Evolutionary conservation across 2,888 invertebrate species (phyloP).

Genomic region (Deilephila porcellus): DNA sequence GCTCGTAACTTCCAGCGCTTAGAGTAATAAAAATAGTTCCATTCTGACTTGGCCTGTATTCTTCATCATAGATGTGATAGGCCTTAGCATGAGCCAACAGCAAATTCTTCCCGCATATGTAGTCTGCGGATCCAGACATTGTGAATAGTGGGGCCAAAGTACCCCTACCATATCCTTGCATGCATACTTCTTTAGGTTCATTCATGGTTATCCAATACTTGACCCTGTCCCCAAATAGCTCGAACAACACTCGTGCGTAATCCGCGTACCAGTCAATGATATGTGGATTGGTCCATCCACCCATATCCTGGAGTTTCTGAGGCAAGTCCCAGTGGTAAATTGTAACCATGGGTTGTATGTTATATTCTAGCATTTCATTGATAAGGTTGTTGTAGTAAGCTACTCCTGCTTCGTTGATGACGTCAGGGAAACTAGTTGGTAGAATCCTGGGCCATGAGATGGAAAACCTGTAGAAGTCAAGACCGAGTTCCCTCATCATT

Average conservation of each 20-base stretch:
- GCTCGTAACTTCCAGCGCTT: conserved; percentile 39
- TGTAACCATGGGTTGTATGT: conserved; percentile 85
- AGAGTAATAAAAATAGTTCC: conserved; percentile 56
- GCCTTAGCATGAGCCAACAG: conserved; percentile 80
- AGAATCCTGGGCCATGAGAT: conserved; percentile 86
- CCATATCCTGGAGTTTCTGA: conserved; percentile 76
- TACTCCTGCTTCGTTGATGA: conserved; percentile 78
- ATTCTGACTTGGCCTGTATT: conserved; percentile 53
- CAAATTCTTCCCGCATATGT: conserved; percentile 74
- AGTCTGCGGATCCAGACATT: conserved; percentile 70
- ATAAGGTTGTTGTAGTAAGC: conserved; percentile 73
- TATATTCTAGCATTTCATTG: conserved; percentile 80
- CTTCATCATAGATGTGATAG: conserved; percentile 66
- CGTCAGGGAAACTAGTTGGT: conserved; percentile 80
- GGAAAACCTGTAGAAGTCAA: conserved; percentile 82
- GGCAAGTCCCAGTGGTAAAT: conserved; percentile 82
- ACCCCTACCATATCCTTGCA: conserved; percentile 67
- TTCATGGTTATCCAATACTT: conserved; percentile 84
- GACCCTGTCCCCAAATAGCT: conserved; percentile 74
- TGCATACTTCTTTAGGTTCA: conserved; percentile 71
- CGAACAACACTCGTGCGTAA: conserved; percentile 70
- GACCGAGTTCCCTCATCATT: conserved; percentile 70
- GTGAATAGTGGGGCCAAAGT: conserved; percentile 55
- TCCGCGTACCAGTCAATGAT: conserved; percentile 73
- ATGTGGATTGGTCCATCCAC: conserved; percentile 77